Base-by-base conservation (phyloP, 2,888 invertebrate species). In the Erynnis tages region DNA sequence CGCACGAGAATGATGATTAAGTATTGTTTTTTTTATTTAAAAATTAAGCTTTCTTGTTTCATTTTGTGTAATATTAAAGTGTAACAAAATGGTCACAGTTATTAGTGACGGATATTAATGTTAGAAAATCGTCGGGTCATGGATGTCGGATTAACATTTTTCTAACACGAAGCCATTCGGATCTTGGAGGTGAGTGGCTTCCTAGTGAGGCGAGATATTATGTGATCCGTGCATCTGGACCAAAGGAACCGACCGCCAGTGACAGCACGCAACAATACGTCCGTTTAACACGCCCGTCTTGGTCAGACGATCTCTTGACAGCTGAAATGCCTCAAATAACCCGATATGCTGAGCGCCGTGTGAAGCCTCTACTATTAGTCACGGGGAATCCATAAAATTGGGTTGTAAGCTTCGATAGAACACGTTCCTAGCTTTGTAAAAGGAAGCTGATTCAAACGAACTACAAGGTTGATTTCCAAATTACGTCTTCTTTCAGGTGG, bases 221-320 rank as follows among this genome's bases (percentile, higher is more conserved):
- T 82, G 79, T 66, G 41, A 43, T 29, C 41, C 7, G 67, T 63
- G 67, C 47, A 62, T 62, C 63, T 55, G 54, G 63, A 57, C 67
- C 76, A 81, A 84, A 83, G 82, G 76, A 66, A 76, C 80, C 82
- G 80, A 68, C 76, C 58, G 58, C 10, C 76, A 63, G 79, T 79
- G 84, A 84, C 83, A 81, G 82, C 75, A 65, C 69, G 63, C 73
- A 75, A 87, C 85, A 88, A 87, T 84, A 78, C 81, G 76, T 75
- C 79, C 84, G 83, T 87, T 86, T 86, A 85, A 84, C 82, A 86
- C 83, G 87, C 85, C 85, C 81, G 76, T 82, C 86, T 77, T 77
- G 75, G 81, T 82, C 71, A 74, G 81, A 75, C 69, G 72, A 73
- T 73, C 65, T 73, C 77, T 69, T 84, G 87, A 87, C 87, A 83